Conservation (phyloP, 1,140 invertebrate species). For the Diorhabda carinulata region DNA sequence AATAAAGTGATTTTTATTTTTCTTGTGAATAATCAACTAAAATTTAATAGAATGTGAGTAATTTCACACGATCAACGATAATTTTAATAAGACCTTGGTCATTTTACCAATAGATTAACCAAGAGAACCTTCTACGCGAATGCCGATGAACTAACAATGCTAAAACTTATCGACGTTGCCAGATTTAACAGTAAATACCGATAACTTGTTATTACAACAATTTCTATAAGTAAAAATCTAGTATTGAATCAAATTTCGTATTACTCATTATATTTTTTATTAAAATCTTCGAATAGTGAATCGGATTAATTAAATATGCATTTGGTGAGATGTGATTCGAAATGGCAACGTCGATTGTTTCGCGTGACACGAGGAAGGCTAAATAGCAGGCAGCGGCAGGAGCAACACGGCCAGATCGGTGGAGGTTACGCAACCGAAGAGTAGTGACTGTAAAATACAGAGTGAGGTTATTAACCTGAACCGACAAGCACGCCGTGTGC, state of each 20-base stretch:
- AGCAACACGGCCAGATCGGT: slow-evolving; percentile 28
- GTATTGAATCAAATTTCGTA: too few relatives aligned
- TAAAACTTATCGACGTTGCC: background rate
- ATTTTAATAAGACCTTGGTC: background rate
- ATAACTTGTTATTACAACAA: too few relatives aligned
- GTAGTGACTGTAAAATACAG: slow-evolving; percentile 31
- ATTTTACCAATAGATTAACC: background rate
- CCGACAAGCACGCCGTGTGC: slow-evolving; percentile 34
- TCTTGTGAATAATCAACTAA: too few relatives aligned
- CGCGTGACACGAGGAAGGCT: slow-evolving; percentile 1
- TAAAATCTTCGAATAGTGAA: too few relatives aligned
- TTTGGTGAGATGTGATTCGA: too few relatives aligned
- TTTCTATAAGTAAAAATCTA: too few relatives aligned
- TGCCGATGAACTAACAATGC: background rate
- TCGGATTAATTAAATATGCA: too few relatives aligned
- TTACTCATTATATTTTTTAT: too few relatives aligned
- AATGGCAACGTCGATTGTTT: background rate
- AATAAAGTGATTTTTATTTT: too few relatives aligned
- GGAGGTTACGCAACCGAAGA: slow-evolving; percentile 40
- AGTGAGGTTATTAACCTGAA: slow-evolving; percentile 45
- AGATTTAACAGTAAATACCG: background rate
- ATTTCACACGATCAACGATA: background rate
- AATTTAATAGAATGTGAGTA: background rate
- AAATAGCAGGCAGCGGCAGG: slow-evolving; percentile 40
- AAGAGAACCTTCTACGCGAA: background rate